Percentiles rank a stretch among this genome's conserved stretches.
Evolutionary conservation across 2,888 invertebrate genomes (phyloP).

Genomic region (Agrochola litura): DNA sequence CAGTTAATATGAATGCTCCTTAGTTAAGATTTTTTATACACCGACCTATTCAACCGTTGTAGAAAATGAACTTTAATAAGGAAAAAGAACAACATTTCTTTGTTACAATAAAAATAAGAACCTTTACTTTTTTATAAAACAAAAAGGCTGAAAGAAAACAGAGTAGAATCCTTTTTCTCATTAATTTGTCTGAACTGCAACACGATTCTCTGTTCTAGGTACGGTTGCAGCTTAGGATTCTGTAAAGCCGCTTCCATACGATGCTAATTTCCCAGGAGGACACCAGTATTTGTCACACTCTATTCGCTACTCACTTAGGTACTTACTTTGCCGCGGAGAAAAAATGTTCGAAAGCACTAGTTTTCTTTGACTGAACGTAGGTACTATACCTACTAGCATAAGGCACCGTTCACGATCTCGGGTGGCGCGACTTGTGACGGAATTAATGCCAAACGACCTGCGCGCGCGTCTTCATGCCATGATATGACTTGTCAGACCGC

Average conservation of each 20-base stretch:
- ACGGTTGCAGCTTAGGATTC: conserved; percentile 64
- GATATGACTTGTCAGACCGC: not conserved
- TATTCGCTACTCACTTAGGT: conserved; percentile 67
- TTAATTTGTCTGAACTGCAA: conserved; percentile 66
- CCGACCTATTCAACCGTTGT: not conserved
- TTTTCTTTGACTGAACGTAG: conserved; percentile 10
- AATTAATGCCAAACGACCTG: not conserved
- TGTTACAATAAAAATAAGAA: conserved; percentile 2
- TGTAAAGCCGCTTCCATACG: conserved; percentile 59
- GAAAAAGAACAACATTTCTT: conserved; percentile 8
- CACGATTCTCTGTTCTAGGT: conserved; percentile 53
- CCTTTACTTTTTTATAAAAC: conserved; percentile 16
- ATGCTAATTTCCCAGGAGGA: conserved; percentile 78
- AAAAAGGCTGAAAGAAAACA: conserved; percentile 32
- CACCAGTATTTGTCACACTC: conserved; percentile 75
- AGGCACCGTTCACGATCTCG: too few species aligned
- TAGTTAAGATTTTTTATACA: not conserved
- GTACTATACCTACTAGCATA: not conserved
- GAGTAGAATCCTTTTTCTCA: conserved; percentile 44
- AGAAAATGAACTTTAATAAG: conserved; percentile 1
- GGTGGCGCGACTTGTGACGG: too few species aligned
- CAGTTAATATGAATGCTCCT: not conserved
- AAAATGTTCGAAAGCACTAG: conserved; percentile 1
- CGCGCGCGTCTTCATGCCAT: too few species aligned
- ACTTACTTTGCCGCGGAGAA: conserved; percentile 49